Base-by-base conservation (phyloP, 92 coral and sea anemone species). In the Palythoa grandiflora region DNA sequence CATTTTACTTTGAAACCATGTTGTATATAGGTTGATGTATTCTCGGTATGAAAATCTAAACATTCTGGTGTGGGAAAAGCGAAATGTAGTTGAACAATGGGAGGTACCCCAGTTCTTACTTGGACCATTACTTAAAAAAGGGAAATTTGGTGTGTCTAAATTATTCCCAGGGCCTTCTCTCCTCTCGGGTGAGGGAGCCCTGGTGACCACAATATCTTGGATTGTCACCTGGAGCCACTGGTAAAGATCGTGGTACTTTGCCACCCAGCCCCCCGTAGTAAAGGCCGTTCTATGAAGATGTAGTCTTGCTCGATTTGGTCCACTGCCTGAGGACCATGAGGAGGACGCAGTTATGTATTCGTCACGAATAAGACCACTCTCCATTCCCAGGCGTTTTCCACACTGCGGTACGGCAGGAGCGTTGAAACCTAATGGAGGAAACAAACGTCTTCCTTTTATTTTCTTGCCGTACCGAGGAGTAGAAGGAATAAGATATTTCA, bases 281-380 rank as follows among this genome's bases (percentile, higher is more conserved):
- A 81, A 81, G 75, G 86, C 60, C 2, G 57, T 72, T 4, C 3
- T 59, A 59, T 85, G 72, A 7, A 59, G 36, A 54, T 88, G 89
- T 9, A 96, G 91, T 21, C 98, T 93, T 6, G 97, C 98, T 5
- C 71, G 85, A 10, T 53, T 44, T 8, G 98, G 98, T 89, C 96
- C 93, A 59, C 77, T 80, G 39, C 80, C 85, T 9, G 51, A 77
- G 14, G 9, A 36, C 38, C 19, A 21, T 11, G 9, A 20, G 13
- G 96, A 94, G 61, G 86, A 81, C 12, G 96, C 94, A 7, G 95
- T 85, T 6, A 96, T 85, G 63, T 83, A 81, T 3, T 86, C 86
- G 76, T 96, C 80, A 0, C 96, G 91, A 77, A 96, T 83, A 50
- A 59, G 37, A n/a, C 65, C 60, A 73, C 87, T 83, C 80, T 91